Base-by-base conservation (phyloP, 2,888 invertebrate species). In the Volucella bombylans region DNA sequence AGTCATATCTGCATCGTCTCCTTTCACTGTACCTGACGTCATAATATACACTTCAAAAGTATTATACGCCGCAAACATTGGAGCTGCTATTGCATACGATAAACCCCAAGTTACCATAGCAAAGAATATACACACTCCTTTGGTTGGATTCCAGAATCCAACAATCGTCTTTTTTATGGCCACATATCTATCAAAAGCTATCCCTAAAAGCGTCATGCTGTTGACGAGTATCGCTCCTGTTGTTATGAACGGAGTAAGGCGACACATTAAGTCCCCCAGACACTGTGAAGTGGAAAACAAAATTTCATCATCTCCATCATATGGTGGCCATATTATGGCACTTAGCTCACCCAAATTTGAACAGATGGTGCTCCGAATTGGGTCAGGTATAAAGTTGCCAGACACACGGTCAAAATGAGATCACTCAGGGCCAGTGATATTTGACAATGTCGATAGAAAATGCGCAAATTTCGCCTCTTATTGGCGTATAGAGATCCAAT, bases 181-280 rank as follows among this genome's bases (percentile, higher is more conserved):
- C 88, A 92, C 90, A 86, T 94, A 94, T 64, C 94, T 91, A 88
- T 94, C 94, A 65, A 94, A 83, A 2, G 94, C 94, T 18, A 94
- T 93, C 14, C 92, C 92, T 11, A 93, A 91, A 15, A 94, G 89
- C 1, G 93, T 92, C 64, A 93, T 88, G 12, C 93, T 93, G 87
- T 93, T 93, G 1, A 91, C 92, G 45, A 93, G 87, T 47, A 93
- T 91, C 2, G 93, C 93, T 0, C 92, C 90, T 1, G 93, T 92
- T 87, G 93, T 93, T 1, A 92, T 87, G 87, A 93, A 92, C 2
- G 94, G 94, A 64, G 93, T 90, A 43, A 92, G 89, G 18, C 90
- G 89, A 86, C 94, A 94, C 90, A 93, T 88, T 50, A 92, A 88
- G 14, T 89, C 86, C 1, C 93, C 93, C 50, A 93, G 88, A 4